These are phyloP conservation scores for Odiellus spinosus DNA, from an alignment of 2,888 invertebrate species.

Conservation along the genomic window DNA sequence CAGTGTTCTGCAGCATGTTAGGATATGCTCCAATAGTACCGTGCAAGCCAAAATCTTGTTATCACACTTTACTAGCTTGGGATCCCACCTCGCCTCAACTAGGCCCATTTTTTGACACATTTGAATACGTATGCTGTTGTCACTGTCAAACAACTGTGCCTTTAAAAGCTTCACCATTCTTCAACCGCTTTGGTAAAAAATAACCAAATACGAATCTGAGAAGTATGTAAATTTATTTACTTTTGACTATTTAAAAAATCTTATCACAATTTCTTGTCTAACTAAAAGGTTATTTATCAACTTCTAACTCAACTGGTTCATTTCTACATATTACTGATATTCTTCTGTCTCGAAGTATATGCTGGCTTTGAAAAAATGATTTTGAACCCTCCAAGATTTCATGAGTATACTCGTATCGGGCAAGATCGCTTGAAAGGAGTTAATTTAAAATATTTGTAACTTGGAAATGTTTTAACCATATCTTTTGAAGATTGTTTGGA, in stretches of 20 bases:
- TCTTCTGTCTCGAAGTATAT: conserved; percentile 46
- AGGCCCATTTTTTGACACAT: conserved; percentile 15
- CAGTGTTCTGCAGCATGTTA: too few relatives aligned
- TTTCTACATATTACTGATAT: conserved; percentile 69
- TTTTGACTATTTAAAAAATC: too few relatives aligned
- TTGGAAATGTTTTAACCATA: conserved; percentile 9
- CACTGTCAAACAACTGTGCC: conserved; percentile 5
- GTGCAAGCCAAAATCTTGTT: conserved; percentile 4
- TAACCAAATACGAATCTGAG: too few relatives aligned
- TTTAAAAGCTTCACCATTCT: too few relatives aligned
- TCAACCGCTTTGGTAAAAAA: too few relatives aligned
- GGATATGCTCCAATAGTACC: too few relatives aligned
- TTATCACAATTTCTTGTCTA: too few relatives aligned
- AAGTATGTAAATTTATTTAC: too few relatives aligned
- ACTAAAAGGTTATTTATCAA: too few relatives aligned
- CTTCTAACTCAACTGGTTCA: conserved; percentile 35
- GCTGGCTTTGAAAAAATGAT: conserved; percentile 45
- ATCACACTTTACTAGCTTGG: conserved; percentile 15
- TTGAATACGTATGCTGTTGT: conserved; percentile 15
- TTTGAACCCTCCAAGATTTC: conserved; percentile 56
- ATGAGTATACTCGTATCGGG: conserved; percentile 78
- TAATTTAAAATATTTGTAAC: conserved; percentile 6
- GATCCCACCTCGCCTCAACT: conserved; percentile 11
- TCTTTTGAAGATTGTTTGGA: background rate
- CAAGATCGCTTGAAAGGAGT: conserved; percentile 42